Conservation (phyloP, 2,888 invertebrate genomes). For the Ormyrus thymus region DNA sequence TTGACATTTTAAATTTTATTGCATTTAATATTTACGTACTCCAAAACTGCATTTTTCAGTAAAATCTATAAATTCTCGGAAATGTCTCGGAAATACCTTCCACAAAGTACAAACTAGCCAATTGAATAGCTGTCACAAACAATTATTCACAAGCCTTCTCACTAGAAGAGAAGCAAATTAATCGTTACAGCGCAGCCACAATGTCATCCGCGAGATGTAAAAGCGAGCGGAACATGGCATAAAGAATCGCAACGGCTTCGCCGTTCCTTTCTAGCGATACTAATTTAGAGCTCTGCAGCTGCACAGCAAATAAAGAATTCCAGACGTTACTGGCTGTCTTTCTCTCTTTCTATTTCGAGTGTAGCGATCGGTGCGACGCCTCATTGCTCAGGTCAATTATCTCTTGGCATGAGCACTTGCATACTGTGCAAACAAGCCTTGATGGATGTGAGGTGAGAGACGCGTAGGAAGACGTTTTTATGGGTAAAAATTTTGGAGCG, state of each 20-base stretch:
- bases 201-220: conserved; percentile 13
- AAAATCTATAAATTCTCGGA: no score
- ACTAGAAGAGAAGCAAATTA: not conserved
- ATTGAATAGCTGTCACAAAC: no score
- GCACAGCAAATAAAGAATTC: conserved; percentile 34
- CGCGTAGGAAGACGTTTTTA: no score
- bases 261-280: conserved; percentile 18
- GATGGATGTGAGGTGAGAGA: no score
- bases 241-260: conserved; percentile 30
- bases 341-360: conserved; percentile 35
- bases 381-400: conserved; percentile 19
- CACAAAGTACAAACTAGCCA: no score
- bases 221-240: conserved; percentile 19
- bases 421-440: not conserved
- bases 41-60: no score
- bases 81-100: no score
- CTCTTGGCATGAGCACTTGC: not conserved
- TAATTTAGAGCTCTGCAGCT: conserved; percentile 35
- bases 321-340: not conserved
- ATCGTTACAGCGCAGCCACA: not conserved
- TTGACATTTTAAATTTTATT: no score
- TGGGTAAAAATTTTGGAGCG: no score
- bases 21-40: no score
- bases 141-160: no score
- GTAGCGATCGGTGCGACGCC: conserved; percentile 34